phyloP scores from a whole-genome alignment of 2,797 vertebrate genomes.

The Aeoliscus strigatus region DNA sequence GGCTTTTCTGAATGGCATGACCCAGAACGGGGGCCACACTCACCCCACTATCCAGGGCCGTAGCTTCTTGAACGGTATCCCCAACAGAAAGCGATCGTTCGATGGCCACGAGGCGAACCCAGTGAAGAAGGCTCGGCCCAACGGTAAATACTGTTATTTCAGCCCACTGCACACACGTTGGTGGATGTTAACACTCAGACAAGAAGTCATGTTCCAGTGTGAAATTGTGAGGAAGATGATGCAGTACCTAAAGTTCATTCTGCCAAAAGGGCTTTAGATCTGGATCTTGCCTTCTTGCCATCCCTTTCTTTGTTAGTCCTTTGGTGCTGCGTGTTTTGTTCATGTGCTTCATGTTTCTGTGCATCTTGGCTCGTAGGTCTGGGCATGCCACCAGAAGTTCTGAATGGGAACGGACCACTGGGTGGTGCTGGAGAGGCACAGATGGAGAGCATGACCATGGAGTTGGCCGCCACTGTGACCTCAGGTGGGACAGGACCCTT shows the following conservation, averaged over 20 bases:
- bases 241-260: too few relatives aligned
- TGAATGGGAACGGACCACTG: conserved; percentile 64
- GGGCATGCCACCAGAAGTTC: conserved; percentile 58
- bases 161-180: too few relatives aligned
- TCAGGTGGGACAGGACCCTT: conserved; percentile 97
- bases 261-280: too few relatives aligned
- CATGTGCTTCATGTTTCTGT: too few relatives aligned
- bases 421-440: conserved; percentile 75
- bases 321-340: too few relatives aligned
- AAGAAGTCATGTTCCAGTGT: too few relatives aligned
- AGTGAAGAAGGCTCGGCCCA: conserved; percentile 87
- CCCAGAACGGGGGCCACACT: conserved; percentile 80
- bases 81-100: conserved; percentile 92
- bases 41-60: conserved; percentile 69
- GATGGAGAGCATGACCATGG: conserved; percentile 86
- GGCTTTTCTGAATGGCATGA: conserved; percentile 78
- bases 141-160: too few relatives aligned
- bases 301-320: too few relatives aligned
- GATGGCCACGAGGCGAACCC: conserved; percentile 82
- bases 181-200: too few relatives aligned
- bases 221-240: too few relatives aligned
- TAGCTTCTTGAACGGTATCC: conserved; percentile 74
- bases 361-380: conserved; percentile 44
- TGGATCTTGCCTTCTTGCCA: too few relatives aligned
- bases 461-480: conserved; percentile 78